These are phyloP conservation scores for Anguilla japonica DNA, from an alignment of 2,113 vertebrate genomes.

Conservation along the genomic window DNA sequence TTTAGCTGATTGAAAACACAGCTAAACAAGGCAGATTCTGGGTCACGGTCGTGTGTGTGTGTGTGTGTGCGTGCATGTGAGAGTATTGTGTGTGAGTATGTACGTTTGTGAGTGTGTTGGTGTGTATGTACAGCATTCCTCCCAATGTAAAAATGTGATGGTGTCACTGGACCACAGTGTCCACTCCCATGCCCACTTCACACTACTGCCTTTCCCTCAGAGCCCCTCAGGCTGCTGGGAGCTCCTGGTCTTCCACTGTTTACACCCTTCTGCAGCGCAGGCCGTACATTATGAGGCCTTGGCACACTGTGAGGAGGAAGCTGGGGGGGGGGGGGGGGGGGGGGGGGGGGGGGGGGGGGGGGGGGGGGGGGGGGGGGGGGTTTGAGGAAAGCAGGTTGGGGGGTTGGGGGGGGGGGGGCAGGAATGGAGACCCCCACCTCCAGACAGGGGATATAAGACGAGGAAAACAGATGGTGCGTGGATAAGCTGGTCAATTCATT, in stretches of 20 bases:
- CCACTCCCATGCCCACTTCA: background rate
- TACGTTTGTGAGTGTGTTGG: no score
- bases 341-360: background rate
- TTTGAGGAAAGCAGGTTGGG: background rate
- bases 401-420: slow-evolving; percentile 8
- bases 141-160: background rate
- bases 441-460: background rate
- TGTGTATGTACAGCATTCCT: background rate
- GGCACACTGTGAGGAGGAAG: background rate
- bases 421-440: background rate
- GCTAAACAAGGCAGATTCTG: no score
- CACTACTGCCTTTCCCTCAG: background rate
- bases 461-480: slow-evolving; percentile 35
- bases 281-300: background rate
- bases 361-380: background rate
- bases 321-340: background rate
- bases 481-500: background rate
- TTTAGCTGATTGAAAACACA: no score
- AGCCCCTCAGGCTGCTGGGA: background rate
- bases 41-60: no score
- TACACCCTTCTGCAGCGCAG: background rate
- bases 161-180: background rate
- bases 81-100: no score
- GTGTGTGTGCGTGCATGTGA: no score
- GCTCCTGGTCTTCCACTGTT: slow-evolving; percentile 8